Evolutionary conservation across 2,888 invertebrate species (phyloP).

Genomic region (Iselma pallidipennis): DNA sequence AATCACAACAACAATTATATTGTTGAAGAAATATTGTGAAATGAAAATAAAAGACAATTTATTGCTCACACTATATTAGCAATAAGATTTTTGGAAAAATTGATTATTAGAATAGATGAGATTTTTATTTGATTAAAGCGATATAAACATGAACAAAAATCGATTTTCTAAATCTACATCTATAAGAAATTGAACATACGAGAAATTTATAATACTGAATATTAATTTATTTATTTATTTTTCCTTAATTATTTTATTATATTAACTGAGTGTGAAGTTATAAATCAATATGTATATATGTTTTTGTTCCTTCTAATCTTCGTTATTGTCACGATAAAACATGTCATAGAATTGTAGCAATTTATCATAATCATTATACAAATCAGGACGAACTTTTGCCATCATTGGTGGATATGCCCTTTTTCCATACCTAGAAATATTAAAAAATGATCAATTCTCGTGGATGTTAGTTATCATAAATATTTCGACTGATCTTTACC

Average conservation of each 20-base stretch:
- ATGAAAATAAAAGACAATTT: background rate
- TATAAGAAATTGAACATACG: too few relatives aligned
- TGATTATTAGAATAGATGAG: too few relatives aligned
- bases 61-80: background rate
- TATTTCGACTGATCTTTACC: constrained; percentile 7
- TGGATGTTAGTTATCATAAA: too few relatives aligned
- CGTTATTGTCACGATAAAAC: constrained; percentile 12
- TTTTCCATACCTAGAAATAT: constrained; percentile 17
- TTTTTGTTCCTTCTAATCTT: background rate
- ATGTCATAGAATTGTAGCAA: constrained; percentile 11
- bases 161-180: too few relatives aligned
- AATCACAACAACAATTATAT: too few relatives aligned
- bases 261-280: background rate
- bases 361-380: constrained; percentile 12
- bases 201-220: background rate
- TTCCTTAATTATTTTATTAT: constrained; percentile 8
- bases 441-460: background rate
- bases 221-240: background rate
- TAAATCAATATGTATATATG: too few relatives aligned
- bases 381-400: constrained; percentile 12
- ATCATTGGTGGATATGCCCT: constrained; percentile 5
- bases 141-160: background rate
- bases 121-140: too few relatives aligned
- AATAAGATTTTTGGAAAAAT: too few relatives aligned
- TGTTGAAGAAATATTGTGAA: too few relatives aligned